These are phyloP conservation scores for Cetoscarus ocellatus DNA, from an alignment of 2,797 vertebrate genomes.

Conservation along the genomic window DNA sequence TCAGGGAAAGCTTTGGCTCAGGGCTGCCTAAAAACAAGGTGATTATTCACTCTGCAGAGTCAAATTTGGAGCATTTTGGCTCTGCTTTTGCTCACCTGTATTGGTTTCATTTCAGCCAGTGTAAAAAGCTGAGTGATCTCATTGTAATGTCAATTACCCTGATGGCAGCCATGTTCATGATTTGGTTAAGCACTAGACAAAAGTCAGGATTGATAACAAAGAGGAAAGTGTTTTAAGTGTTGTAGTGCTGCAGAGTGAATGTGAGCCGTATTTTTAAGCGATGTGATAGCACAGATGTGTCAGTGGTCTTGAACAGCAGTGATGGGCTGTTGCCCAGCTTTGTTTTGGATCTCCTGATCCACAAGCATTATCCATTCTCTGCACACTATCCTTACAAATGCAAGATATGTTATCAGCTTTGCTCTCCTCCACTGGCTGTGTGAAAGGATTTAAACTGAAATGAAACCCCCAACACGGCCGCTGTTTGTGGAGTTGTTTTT, in stretches of 20 bases:
- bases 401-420: not conserved
- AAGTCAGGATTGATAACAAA: not conserved
- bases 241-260: no score
- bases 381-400: not conserved
- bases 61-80: slow-evolving; percentile 12
- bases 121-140: slow-evolving; percentile 14
- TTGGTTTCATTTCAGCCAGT: slow-evolving; percentile 4
- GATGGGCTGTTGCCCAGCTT: not conserved
- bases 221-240: no score
- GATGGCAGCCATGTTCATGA: slow-evolving; percentile 27
- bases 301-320: no score
- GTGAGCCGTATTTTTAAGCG: no score
- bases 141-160: not conserved
- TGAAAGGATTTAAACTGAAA: not conserved
- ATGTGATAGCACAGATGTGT: no score
- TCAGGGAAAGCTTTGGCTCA: slow-evolving; percentile 6
- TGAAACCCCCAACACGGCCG: not conserved
- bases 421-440: not conserved
- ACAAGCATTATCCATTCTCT: no score
- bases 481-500: not conserved
- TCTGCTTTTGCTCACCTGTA: slow-evolving; percentile 6
- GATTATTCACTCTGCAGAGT: slow-evolving; percentile 32
- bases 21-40: slow-evolving; percentile 10
- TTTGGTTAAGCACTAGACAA: not conserved
- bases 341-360: no score